These are phyloP conservation scores for Tetrax tetrax DNA, from an alignment of 2,113 vertebrate genomes.

Conservation along the genomic window DNA sequence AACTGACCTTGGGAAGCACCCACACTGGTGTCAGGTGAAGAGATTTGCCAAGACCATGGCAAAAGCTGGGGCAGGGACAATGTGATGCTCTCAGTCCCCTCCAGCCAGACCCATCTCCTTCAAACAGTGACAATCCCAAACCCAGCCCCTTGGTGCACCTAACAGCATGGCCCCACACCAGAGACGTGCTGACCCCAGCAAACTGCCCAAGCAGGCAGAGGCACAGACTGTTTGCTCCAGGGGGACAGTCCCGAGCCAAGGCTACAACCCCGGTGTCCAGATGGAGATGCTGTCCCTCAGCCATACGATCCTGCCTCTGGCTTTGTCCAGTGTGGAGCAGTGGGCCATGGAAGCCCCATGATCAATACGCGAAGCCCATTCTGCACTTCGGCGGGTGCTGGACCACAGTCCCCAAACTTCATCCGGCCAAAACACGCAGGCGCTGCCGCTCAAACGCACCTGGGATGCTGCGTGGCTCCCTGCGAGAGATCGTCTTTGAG, in stretches of 20 bases:
- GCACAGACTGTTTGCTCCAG: not conserved
- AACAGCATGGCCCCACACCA: rapidly evolving
- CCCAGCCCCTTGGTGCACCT: rapidly evolving
- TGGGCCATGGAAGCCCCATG: not conserved
- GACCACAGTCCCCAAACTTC: not conserved
- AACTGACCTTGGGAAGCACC: not conserved
- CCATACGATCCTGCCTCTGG: not conserved
- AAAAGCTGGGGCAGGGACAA: not conserved
- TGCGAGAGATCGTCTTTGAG: not conserved
- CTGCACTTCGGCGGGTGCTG: rapidly evolving
- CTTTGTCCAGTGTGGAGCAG: rapidly evolving
- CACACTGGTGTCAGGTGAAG: not conserved
- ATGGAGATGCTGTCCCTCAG: not conserved
- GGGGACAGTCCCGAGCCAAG: not conserved
- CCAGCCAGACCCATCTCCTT: not conserved
- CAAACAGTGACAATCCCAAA: not conserved
- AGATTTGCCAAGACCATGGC: not conserved
- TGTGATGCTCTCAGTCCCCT: rapidly evolving
- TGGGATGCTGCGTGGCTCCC: not conserved
- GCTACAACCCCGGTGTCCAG: rapidly evolving
- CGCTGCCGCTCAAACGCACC: not conserved
- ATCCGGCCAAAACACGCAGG: not conserved
- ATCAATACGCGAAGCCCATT: not conserved
- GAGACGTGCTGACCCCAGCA: not conserved
- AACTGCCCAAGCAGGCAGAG: not conserved